Evolutionary conservation across 2,888 invertebrate species (phyloP), one percentile per base, ranked within the genome.

Genomic region (Sarcophaga caerulescens): DNA sequence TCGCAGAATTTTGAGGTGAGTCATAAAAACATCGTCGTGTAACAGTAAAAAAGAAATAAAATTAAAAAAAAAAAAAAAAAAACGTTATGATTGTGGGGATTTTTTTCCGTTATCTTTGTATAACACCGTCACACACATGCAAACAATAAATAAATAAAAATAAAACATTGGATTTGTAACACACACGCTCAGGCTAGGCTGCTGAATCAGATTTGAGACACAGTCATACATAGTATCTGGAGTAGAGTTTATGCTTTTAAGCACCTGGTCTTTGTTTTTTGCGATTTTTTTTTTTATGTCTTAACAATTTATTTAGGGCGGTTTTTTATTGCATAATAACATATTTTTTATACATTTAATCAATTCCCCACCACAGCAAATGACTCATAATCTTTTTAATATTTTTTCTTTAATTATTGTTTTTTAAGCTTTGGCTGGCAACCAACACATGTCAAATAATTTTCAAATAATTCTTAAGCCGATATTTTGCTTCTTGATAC

Each of bases 231-330:
- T 44, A 52, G 52, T 23, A 17, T 68, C 74, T 35, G 35, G 8
- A 73, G 62, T 74, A 69, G 73, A 44, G 35, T 35, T 35, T 35
- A 35, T 47, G 65, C 85, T 84, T 81, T 84, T 71, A 86, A 84
- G 86, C 86, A 86, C 86, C 86, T 86, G 86, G 86, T 86, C 74
- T 82, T 85, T 81, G 71, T 76, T 84, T 70, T 25, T 17, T 68
- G 78, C 25, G 44, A 47, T 75, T 79, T 85, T 82, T 75, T 52
- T 70, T 80, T 68, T 69, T 1, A 10, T 35, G 21, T 73, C 68
- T 70, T 71, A 47, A 74, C 35, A 35, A 35, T 35, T 77, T 85
- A 78, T 85, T 85, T 85, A 85, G 85, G 85, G 85, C 81, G 85
- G 35, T 81, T 70, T 66, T 66, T 70, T 81, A 70, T 86, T 86